Base-by-base conservation (phyloP, 2,113 vertebrate genomes). In the Orycteropus afer region DNA sequence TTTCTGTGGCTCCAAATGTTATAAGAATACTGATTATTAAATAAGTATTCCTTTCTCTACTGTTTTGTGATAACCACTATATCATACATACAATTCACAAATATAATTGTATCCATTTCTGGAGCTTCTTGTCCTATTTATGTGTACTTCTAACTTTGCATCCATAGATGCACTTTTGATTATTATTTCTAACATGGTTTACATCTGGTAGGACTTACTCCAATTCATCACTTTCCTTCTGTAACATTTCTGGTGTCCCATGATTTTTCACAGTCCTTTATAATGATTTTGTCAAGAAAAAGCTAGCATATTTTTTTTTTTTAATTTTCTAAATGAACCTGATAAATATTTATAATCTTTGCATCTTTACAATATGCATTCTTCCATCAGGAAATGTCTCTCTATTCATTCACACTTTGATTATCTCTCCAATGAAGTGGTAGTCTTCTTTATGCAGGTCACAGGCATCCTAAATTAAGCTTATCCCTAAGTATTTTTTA, bases 321-420 rank as follows among this genome's bases (percentile, higher is more conserved):
- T 92, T 51, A 65, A 91, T 81, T 42, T 69, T 81, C 82, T 83
- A 94, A 77, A 82, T 61, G 65, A 73, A 87, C 49, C 89, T 89
- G 23, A 86, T 90, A 77, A 90, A 85, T 85, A 59, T 86, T 32
- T 51, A 12, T 8, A 71, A 32, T 78, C 45, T 86, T 71, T 73
- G 80, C 18, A 81, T 77, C 51, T 86, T 80, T 78, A 90, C 20
- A 82, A 76, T 10, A 84, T 40, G 20, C 17, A 59, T 76, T 82
- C 89, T 76, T 88, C 47, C 81, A 86, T 88, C 51, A 79, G 74
- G 13, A 95, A 87, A 71, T 13, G 76, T 25, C 57, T 89, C 27
- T 76, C 47, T 76, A 23, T 89, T 73, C 55, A 81, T 74, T 51
- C 57, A 69, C 63, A 47, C 22, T 90, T 80, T 23, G 47, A n/a